Percentiles rank a stretch among this genome's conserved stretches.
These are phyloP conservation scores for Gonocerus acuteangulatus DNA, from an alignment of 2,888 invertebrate genomes.

Conservation along the genomic window DNA sequence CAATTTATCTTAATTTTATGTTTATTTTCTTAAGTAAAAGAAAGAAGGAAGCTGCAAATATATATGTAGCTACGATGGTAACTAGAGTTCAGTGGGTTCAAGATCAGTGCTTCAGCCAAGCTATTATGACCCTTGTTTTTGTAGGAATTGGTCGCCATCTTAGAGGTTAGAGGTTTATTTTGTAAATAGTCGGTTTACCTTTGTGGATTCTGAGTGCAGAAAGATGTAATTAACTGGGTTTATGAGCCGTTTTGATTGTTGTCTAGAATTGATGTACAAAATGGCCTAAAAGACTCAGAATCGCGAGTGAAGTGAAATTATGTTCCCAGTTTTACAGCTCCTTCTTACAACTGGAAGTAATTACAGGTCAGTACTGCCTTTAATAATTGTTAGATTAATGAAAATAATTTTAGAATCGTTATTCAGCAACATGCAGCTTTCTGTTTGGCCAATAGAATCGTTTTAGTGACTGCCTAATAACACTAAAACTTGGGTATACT, in stretches of 20 bases:
- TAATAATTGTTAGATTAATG: too few relatives aligned
- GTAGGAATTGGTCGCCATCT: slow-evolving; percentile 77
- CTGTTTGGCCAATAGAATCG: too few relatives aligned
- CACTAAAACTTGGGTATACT: too few relatives aligned
- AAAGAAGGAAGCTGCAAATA: too few relatives aligned
- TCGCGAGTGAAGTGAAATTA: slow-evolving; percentile 25
- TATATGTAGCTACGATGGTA: too few relatives aligned
- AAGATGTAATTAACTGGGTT: slow-evolving; percentile 16
- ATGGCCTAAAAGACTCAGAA: slow-evolving; percentile 7
- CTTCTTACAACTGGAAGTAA: slow-evolving; percentile 21
- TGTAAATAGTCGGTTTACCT: slow-evolving; percentile 41
- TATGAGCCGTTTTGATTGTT: slow-evolving; percentile 11
- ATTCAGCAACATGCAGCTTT: too few relatives aligned
- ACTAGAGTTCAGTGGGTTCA: slow-evolving; percentile 30
- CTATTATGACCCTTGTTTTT: slow-evolving; percentile 56
- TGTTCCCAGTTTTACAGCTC: slow-evolving; percentile 25
- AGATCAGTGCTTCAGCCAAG: slow-evolving; percentile 30
- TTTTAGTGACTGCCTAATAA: too few relatives aligned
- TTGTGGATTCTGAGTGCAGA: slow-evolving; percentile 11
- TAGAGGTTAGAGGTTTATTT: slow-evolving; percentile 58
- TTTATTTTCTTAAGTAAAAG: too few relatives aligned
- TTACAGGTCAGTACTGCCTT: slow-evolving; percentile 21
- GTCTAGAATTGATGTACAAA: neutral
- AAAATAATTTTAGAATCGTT: too few relatives aligned
- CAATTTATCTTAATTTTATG: too few relatives aligned